Base-by-base conservation (phyloP, 2,797 vertebrate species). In the Bradypodion pumilum region DNA sequence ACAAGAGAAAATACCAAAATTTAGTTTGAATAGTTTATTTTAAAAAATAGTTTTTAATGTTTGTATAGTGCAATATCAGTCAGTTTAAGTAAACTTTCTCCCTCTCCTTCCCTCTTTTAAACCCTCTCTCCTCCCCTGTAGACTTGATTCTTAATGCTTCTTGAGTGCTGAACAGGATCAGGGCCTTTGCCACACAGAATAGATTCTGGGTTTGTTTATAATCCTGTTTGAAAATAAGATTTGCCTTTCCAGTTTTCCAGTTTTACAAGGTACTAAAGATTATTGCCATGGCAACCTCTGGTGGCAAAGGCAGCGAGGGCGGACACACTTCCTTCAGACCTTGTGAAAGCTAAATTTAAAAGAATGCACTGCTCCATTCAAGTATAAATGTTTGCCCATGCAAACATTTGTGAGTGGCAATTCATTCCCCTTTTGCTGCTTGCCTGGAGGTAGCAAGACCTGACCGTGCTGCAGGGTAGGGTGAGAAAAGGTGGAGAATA, bases 311-410 rank as follows among this genome's bases (percentile, higher is more conserved):
- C 73, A 46, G 86, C 81, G 37, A 52, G 27, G 3, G 46, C 2
- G 19, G 73, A 13, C 82, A 79, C 40, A 2, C 60, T 81, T 76
- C 4, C 27, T 76, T 69, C 80, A 2, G 46, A 0, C 4, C 1
- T 27, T 62, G 87, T 90, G 49, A 13, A 0, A 62, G 78, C 56
- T 73, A 60, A 56, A 56, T 12, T 44, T 78, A 80, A 60, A 86
- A 73, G 27, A 80, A 81, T 25, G 69, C n/a, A 25, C 46, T 72
- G 3, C 3, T 27, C 46, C 63, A 62, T 88, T 66, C 80, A 86
- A 92, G 35, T 86, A 16, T 0, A 23, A 49, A 82, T 52, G 16
- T 81, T 83, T 91, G 82, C 52, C 65, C 82, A 49, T 81, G 23
- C 32, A 85, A 52, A 63, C 88, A 76, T 42, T n/a, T n/a, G 63